Base-by-base conservation (phyloP, 2,888 invertebrate species). In the Chrysomela aeneicollis region DNA sequence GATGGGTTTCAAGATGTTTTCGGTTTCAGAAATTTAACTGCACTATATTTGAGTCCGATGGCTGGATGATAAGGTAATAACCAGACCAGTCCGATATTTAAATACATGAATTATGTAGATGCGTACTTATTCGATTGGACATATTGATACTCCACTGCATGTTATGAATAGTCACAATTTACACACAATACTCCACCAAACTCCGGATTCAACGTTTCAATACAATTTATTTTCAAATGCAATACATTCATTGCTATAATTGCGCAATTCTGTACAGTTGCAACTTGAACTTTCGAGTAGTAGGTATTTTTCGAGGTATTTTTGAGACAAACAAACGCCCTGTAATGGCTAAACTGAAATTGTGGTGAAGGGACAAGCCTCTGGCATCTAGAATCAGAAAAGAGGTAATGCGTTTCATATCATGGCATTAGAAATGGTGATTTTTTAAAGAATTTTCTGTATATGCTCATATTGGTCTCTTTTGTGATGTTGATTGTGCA, bases 71-170 rank as follows among this genome's bases (percentile, higher is more conserved):
- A 81, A 81, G 82, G 81, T 82, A 82, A 80, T 82, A 82, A 82
- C 78, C 78, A 77, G 79, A 77, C 78, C 78, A 74, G 78, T 72
- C 73, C 72, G 77, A 79, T 82, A 82, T 82, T 82, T 82, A 82
- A 82, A 82, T 82, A 80, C 80, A 82, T 82, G 81, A 82, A 82
- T 82, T 82, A 82, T 82, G 81, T 82, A 82, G 81, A 82, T 82
- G 76, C 74, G 78, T 80, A 79, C 79, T 81, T 82, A 81, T 81
- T 79, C 82, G 82, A 82, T 82, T 82, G 81, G 82, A 82, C 82
- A 82, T 82, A 82, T 82, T 82, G 82, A 82, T 82, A 82, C 80
- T 82, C 80, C 80, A 77, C 77, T 78, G 77, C 73, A 71, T 76
- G 81, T 81, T 82, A 82, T 81, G 82, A 82, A 82, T 82, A 82